Evolutionary conservation across 1,140 invertebrate genomes (phyloP).

Genomic region (Heliconius melpomene): DNA sequence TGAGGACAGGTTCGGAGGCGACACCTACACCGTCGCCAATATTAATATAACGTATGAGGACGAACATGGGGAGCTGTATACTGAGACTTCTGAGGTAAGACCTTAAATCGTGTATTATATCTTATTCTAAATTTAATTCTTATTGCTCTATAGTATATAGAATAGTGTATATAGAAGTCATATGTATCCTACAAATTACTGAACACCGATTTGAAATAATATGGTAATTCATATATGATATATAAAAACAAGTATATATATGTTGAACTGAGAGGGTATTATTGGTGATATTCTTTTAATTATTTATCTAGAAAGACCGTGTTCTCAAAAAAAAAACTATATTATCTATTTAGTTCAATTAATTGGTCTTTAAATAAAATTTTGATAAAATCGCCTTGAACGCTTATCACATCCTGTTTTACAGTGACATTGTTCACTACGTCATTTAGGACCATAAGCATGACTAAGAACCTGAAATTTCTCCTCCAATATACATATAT

Average conservation of each 20-base stretch:
- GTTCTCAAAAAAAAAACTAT: neutral
- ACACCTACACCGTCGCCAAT: conserved; percentile 65
- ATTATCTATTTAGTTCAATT: neutral
- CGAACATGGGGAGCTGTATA: conserved; percentile 65
- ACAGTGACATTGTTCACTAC: neutral
- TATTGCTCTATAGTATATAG: no score
- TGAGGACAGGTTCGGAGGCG: conserved; percentile 60
- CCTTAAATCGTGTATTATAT: neutral
- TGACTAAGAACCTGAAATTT: neutral
- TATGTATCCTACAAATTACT: neutral
- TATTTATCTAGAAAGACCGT: neutral
- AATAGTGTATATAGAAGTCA: no score
- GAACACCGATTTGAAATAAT: neutral
- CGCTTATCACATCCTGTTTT: conserved; percentile 4
- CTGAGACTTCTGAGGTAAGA: conserved; percentile 72
- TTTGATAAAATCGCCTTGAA: neutral
- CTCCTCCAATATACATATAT: neutral
- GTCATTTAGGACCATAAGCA: neutral
- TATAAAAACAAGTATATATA: neutral
- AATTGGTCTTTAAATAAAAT: neutral
- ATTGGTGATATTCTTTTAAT: neutral
- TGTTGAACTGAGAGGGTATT: neutral
- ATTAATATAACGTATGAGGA: conserved; percentile 73
- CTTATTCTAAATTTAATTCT: neutral
- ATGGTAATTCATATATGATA: neutral